Evolutionary conservation across 2,113 vertebrate species (phyloP), one percentile per base, ranked within the genome.

Genomic region (Macaca fascicularis): DNA sequence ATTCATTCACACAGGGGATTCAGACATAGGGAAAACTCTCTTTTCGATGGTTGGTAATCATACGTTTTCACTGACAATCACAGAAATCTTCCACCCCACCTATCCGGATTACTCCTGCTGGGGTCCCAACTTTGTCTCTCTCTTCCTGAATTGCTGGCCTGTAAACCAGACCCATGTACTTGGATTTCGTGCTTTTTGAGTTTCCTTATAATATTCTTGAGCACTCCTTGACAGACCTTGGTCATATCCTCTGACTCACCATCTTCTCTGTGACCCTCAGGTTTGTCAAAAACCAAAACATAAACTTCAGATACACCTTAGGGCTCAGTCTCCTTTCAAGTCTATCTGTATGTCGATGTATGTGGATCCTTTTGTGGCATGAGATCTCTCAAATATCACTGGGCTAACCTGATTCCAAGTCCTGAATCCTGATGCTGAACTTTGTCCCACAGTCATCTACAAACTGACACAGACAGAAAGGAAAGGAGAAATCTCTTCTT

Each of bases 361-460:
- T 55, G 4, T 13, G 32, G 50, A 30, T 40, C 7, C 27, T 38
- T 35, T 19, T 13, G 27, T 25, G 22, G 27, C 52, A 22, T 10
- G 7, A 23, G 19, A 23, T 76, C 23, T 76, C 20, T 59, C 52
- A 40, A 23, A 12, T 32, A 40, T 59, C 70, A 13, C 35, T 9
- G 5, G 5, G 3, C 10, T 40, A 50, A 35, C 25, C 50, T 38
- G 17, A 43, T 12, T n/a, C 7, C 14, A 13, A 64, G 3, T 32
- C 52, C 61, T 67, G 11, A 70, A 9, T 64, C 45, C 45, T 38
- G 5, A 3, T 17, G 2, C 38, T 38, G 38, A 40, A 5, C 27
- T 13, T n/a, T 43, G 0, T n/a, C 40, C 22, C 3, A 0, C 4
- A 38, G 64, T 55, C 22, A 25, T 3, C 59, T 64, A 23, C 16